Conservation (phyloP, 1,140 invertebrate genomes). For the Formica selysi region DNA sequence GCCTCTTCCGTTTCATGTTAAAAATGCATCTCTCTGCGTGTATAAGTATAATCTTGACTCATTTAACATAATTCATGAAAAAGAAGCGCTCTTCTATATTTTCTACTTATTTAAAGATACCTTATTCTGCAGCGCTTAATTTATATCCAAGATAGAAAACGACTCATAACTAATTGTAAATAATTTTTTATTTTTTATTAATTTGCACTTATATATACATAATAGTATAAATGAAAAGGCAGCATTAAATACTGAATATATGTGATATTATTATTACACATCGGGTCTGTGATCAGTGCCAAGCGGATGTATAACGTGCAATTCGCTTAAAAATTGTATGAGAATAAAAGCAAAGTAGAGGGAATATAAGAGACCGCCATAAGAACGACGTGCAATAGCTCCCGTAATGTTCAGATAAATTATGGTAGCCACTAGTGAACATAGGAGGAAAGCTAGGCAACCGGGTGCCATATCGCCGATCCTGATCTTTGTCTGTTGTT, state of each 20-base stretch:
- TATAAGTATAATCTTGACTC: constrained; percentile 61
- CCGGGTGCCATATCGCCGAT: constrained; percentile 83
- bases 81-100: constrained; percentile 1
- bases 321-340: constrained; percentile 82
- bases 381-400: constrained; percentile 78
- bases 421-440: constrained; percentile 78
- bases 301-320: constrained; percentile 81
- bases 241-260: neutral
- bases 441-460: constrained; percentile 81
- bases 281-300: constrained; percentile 82
- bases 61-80: constrained; percentile 61
- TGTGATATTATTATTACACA: neutral
- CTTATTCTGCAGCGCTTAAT: neutral
- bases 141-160: neutral
- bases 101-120: constrained; percentile 3
- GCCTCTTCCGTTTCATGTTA: constrained; percentile 46
- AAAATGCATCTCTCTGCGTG: constrained; percentile 57
- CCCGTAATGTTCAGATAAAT: constrained; percentile 80
- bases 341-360: constrained; percentile 82
- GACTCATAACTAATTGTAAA: constrained; percentile 8
- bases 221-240: neutral
- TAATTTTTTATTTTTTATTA: neutral
- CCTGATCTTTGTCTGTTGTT: constrained; percentile 77
- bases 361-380: constrained; percentile 80
- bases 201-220: constrained; percentile 26